Evolutionary conservation across 1,140 invertebrate genomes (phyloP).

Genomic region (Atopsyche davidsoni): DNA sequence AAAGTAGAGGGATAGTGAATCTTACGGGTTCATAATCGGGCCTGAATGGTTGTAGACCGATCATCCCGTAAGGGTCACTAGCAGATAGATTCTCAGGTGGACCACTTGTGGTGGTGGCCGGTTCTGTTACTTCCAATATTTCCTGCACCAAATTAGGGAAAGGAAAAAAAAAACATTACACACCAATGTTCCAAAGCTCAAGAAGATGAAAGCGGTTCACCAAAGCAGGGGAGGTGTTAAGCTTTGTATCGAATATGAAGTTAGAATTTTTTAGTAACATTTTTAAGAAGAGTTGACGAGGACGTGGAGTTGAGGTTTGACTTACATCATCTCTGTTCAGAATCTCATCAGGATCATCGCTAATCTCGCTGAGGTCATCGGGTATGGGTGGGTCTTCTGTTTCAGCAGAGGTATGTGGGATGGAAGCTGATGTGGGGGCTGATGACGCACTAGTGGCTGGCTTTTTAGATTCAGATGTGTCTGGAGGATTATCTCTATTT

Average conservation of each 20-base stretch:
- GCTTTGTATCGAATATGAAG: not conserved
- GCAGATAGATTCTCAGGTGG: conserved; percentile 18
- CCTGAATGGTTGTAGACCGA: conserved; percentile 28
- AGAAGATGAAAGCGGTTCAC: not conserved
- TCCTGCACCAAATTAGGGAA: conserved; percentile 29
- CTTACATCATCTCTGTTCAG: conserved; percentile 68
- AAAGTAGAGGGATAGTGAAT: conserved; percentile 1
- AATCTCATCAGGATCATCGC: conserved; percentile 81
- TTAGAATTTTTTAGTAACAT: conserved; percentile 11
- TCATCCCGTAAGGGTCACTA: conserved; percentile 28
- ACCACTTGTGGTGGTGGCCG: conserved; percentile 14
- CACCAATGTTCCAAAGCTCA: conserved; percentile 4
- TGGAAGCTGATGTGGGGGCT: conserved; percentile 30
- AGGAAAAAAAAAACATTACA: conserved; percentile 15
- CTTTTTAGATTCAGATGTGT: conserved; percentile 29
- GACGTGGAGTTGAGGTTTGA: conserved; percentile 13
- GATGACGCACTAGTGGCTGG: not conserved
- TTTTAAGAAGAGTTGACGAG: not conserved
- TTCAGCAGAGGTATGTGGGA: conserved; percentile 45
- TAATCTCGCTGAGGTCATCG: conserved; percentile 78
- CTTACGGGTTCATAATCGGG: conserved; percentile 30
- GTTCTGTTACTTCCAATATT: conserved; percentile 28
- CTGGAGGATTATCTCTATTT: conserved; percentile 13
- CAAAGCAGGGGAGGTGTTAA: conserved; percentile 2
- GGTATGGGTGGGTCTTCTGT: conserved; percentile 51